Evolutionary conservation across 2,113 vertebrate genomes (phyloP).

Genomic region (Eulacestoma nigropectus): DNA sequence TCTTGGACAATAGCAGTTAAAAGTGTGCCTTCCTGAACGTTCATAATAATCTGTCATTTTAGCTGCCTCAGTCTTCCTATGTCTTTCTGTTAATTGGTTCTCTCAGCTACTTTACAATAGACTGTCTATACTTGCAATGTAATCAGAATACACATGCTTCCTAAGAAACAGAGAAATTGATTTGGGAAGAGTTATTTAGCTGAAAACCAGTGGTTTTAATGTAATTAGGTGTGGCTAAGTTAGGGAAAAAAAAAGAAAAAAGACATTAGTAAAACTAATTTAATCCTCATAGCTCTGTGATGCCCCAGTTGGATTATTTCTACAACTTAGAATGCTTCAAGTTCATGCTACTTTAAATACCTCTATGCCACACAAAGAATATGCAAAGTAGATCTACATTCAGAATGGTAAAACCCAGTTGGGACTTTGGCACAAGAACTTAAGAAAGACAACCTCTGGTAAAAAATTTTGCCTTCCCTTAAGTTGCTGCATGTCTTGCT

Average conservation of each 20-base stretch:
- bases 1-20: background rate
- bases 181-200: background rate
- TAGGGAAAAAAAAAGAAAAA: accelerated
- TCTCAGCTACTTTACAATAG: background rate
- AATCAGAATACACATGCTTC: background rate
- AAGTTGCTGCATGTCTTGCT: background rate
- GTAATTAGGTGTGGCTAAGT: background rate
- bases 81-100: background rate
- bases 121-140: background rate
- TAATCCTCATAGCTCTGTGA: background rate
- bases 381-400: background rate
- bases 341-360: background rate
- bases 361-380: background rate
- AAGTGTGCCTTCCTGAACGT: background rate
- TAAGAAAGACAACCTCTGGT: background rate
- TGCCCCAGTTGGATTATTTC: background rate
- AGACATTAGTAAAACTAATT: background rate
- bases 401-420: background rate
- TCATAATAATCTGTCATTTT: background rate
- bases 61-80: background rate
- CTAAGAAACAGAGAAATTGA: background rate
- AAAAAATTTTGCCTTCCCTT: background rate
- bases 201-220: background rate
- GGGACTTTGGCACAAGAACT: background rate
- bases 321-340: background rate